Base-by-base conservation (phyloP, 2,113 vertebrate species). In the Hemiscyllium ocellatum region DNA sequence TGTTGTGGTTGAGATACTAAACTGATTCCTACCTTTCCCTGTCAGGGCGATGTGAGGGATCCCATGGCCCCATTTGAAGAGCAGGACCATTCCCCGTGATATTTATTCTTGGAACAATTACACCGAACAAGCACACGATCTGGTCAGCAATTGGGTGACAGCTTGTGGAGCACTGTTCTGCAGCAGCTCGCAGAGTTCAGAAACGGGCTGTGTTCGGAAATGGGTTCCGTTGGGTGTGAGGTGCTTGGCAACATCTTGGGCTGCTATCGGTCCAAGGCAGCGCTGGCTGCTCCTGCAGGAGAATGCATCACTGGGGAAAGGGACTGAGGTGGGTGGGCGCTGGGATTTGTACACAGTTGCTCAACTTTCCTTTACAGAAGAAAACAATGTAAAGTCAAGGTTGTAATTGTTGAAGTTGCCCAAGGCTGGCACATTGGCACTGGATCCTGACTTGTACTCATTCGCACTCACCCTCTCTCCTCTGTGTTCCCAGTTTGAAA, bases 301-400 rank as follows among this genome's bases (percentile, higher is more conserved):
- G 42, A 47, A 47, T 47, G 42, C 42, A 47, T 37, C 86, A 52
- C 20, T 50, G 22, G 2, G 85, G 47, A 29, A 66, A 66, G 24
- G 0, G 90, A 37, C n/a, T 93, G 65, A 66, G 65, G 65, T 68
- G 5, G 13, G 7, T 69, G 56, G n/a, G 33, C 26, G 42, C 66
- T 10, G 37, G 61, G 52, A 61, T 94, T n/a, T 94, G 19, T n/a
- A 20, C 56, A 42, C 33, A 66, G 42, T 68, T 94, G 22, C 65
- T 68, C 68, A 6, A 65, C 90, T 42, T 94, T 94, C 90, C 90
- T 68, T 19, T 68, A 65, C 61, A 24, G 90, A 17, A 68, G n/a
- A 94, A 69, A 94, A 65, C 90, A 94, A 94, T 68, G 90, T 94
- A 33, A 94, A 68, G 5, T 69, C 90, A 94, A 94, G 90, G 90